Evolutionary conservation across 2,797 vertebrate genomes (phyloP).

Genomic region (Carduelis carduelis): DNA sequence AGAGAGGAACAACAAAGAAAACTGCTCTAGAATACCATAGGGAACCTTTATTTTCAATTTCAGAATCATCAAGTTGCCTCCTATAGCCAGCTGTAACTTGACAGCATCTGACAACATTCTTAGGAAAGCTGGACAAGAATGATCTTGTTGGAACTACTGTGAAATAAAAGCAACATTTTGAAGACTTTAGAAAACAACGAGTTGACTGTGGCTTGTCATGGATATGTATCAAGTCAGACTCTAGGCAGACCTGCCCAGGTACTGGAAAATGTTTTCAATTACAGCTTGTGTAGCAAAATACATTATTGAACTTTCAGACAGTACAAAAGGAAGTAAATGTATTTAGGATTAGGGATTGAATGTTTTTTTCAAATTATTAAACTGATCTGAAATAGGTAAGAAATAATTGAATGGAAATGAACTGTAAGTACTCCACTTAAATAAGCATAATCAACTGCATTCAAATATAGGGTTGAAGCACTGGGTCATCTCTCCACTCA

Average conservation of each 20-base stretch:
- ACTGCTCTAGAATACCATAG: background rate
- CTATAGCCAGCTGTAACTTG: background rate
- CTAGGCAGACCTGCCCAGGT: background rate
- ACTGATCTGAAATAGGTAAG: background rate
- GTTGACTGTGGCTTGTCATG: background rate
- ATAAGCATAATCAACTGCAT: background rate
- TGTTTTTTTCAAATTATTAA: background rate
- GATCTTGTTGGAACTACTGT: background rate
- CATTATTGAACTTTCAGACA: background rate
- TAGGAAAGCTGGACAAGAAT: background rate
- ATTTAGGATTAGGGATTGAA: background rate
- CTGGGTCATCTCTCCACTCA: rapidly evolving
- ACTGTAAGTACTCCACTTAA: background rate
- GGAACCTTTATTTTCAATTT: background rate
- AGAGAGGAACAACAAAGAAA: background rate
- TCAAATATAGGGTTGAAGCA: background rate
- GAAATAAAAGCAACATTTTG: background rate
- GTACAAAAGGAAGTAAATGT: background rate
- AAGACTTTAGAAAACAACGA: background rate
- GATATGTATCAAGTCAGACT: background rate
- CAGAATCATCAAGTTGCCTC: background rate
- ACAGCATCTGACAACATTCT: background rate
- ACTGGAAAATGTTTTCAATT: background rate
- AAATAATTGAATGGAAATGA: background rate
- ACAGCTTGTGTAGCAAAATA: background rate